A percentile compares a stretch with the other conserved stretches of the same genome.
These are phyloP conservation scores for Onychomys torridus DNA, from an alignment of 2,797 vertebrate species.

Conservation along the genomic window DNA sequence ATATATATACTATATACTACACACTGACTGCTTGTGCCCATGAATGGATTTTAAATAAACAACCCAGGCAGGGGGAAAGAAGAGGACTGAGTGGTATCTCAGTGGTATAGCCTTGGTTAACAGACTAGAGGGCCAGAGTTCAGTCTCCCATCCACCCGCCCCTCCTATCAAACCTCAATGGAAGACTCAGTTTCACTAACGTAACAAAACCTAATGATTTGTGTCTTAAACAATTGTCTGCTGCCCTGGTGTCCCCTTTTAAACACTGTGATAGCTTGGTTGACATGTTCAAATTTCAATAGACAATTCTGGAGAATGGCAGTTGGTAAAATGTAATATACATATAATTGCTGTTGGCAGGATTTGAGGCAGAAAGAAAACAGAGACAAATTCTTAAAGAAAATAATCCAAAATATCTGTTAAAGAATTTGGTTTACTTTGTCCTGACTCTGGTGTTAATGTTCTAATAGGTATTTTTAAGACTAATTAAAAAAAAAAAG, in stretches of 20 bases:
- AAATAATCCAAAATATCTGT: not conserved
- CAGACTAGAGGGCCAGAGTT: not conserved
- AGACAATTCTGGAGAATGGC: not conserved
- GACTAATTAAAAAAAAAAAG: not conserved
- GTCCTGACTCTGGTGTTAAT: not conserved
- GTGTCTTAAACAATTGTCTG: not conserved
- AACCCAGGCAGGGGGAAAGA: not conserved
- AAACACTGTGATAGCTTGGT: not conserved
- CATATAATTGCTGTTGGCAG: not conserved
- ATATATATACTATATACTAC: not conserved
- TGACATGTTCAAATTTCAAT: constrained; percentile 3
- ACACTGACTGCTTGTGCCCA: not conserved
- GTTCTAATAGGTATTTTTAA: constrained; percentile 27
- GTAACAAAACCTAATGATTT: not conserved
- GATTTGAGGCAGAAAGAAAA: not conserved
- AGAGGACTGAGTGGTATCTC: rapidly evolving
- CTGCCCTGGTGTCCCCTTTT: not conserved
- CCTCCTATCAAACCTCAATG: not conserved
- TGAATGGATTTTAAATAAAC: not conserved
- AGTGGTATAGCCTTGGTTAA: not conserved
- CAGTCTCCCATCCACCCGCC: not conserved
- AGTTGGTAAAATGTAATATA: not conserved
- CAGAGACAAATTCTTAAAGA: not conserved
- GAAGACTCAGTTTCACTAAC: not conserved
- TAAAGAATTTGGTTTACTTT: not conserved